Evolutionary conservation across 2,113 vertebrate species (phyloP), one percentile per base, ranked within the genome.

Genomic region (Triplophysa rosa): DNA sequence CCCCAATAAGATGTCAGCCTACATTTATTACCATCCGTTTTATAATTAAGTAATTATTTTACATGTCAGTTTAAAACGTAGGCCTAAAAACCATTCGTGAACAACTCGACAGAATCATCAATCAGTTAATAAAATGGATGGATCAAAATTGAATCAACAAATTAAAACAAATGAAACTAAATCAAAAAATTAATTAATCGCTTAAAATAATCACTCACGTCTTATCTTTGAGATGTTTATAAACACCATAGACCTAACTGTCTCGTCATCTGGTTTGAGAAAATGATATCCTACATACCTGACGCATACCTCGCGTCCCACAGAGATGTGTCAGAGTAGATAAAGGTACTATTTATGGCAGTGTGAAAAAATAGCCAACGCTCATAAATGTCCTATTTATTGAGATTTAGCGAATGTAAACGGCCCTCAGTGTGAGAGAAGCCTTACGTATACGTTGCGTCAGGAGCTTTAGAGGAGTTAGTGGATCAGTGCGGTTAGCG

Each of bases 391-490:
- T 1, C 54, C 6, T 56, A 24, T 69, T 54, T 52, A 19, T 9
- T 2, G 19, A 56, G 19, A 56, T 7, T 21, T 56, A 8, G 8
- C 19, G 23, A 49, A 7, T 52, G 24, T 52, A 69, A 52, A 69
- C 23, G 8, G 16, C 11, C 23, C 62, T 63, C 17, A 45, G 33
- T 45, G 37, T 62, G 58, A 62, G 12, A 23, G 33, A 9, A 12
- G 58, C 58, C 13, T 47, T 62, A 45, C 21, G 42, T 42, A 2
- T 61, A 19, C 21, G 8, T 9, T 26, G 37, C 40, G 33, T 74
- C 58, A 74, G 71, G n/a, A 62, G 54, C 71, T 19, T 74, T 63
- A 74, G 58, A 11, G 56, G 16, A 59, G 54, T 62, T 47, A 74
- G 42, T 62, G 42, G 9, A 56, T 56, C 54, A 56, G 19, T 6